These are phyloP conservation scores for Petrocephalus zakoni DNA, from an alignment of 2,113 vertebrate genomes.

Conservation along the genomic window DNA sequence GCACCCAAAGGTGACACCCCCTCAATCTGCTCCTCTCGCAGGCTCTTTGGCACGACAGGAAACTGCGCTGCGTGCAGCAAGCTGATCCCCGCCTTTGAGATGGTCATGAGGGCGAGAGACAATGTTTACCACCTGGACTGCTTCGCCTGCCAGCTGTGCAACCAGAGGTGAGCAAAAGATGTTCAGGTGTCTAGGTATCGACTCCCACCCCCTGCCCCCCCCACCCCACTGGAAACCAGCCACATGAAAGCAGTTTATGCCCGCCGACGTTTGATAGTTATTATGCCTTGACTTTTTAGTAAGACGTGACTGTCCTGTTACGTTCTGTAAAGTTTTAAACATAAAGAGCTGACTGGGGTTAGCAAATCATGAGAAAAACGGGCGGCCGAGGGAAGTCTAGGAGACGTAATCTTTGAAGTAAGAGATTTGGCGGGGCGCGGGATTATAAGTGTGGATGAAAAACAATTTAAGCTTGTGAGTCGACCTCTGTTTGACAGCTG, in stretches of 20 bases:
- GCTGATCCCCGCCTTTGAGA: constrained; percentile 99
- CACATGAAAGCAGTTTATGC: background rate
- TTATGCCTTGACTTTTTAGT: background rate
- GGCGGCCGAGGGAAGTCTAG: constrained; percentile 13
- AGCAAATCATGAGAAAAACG: background rate
- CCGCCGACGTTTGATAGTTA: background rate
- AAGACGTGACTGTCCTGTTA: background rate
- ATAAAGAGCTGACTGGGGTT: background rate
- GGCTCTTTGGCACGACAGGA: constrained; percentile 98
- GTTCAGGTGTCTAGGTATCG: background rate
- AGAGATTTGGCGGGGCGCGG: constrained; percentile 22
- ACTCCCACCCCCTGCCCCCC: background rate
- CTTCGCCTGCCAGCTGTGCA: constrained; percentile 99
- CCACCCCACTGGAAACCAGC: background rate
- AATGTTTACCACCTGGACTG: constrained; percentile 99
- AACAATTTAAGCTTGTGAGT: constrained; percentile 36
- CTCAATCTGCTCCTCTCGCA: constrained; percentile 62
- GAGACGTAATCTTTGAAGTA: background rate
- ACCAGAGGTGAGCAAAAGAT: constrained; percentile 89
- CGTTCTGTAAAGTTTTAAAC: background rate
- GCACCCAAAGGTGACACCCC: constrained; percentile 20
- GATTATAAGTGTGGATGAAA: constrained; percentile 41
- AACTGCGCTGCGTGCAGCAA: constrained; percentile 99
- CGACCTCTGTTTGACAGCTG: constrained; percentile 24
- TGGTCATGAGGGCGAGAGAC: constrained; percentile 99